Base-by-base conservation (phyloP, 1,140 invertebrate genomes). In the Heliconius congener region DNA sequence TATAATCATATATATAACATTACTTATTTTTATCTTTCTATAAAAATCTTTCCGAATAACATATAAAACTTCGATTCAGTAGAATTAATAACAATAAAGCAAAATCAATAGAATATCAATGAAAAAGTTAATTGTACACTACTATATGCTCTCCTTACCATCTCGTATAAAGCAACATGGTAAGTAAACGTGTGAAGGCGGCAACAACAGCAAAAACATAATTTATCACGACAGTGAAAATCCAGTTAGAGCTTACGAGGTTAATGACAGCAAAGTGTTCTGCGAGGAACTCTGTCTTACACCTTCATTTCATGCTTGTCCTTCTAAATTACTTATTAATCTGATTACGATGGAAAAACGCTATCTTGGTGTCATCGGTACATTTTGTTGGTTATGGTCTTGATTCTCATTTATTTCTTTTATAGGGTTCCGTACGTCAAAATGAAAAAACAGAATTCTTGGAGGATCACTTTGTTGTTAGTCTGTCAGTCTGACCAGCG, bases 81-180 rank as follows among this genome's bases (percentile, higher is more conserved):
- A 16, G 42, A 46, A 46, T 46, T 13, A 46, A 16, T 4, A 46
- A 4, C 4, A 46, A 46, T 4, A 16, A 16, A n/a, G 52, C 52
- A n/a, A 55, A 18, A 55, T 55, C 19, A n/a, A 55, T n/a, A n/a
- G 52, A 19, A n/a, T 60, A 60, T 60, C 8, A 60, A 60, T 23
- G n/a, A 60, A 27, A 60, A 60, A 60, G 55, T 70, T 34, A 76
- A 76, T 76, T 42, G 55, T 66, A 19, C 34, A 23, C 74, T 70
- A 76, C 74, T 70, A 42, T 27, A 76, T 46, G 74, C 74, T 76
- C 74, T 76, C 57, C 46, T 76, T 76, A 76, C 23, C 57, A 76
- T 76, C 74, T 76, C 55, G 57, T 42, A 46, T 60, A 60, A 60
- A 27, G 9, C 19, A 55, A 55, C 52, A 11, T 27, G 19, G 19